A percentile compares a stretch with the other conserved stretches of the same genome.
Conservation (phyloP, 2,888 invertebrate species). For the Apeira syringaria region DNA sequence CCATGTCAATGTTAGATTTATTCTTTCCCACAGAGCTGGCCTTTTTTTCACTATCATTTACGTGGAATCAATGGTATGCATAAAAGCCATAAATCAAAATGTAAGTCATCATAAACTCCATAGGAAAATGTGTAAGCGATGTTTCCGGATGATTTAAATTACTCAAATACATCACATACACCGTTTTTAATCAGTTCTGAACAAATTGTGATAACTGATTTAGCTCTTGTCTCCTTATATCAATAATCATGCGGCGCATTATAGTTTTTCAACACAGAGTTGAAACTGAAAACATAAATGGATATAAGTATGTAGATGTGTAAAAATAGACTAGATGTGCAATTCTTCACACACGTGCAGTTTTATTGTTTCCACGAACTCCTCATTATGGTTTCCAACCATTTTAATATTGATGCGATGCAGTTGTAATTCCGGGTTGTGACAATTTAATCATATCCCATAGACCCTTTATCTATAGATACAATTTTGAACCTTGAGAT, state of each 20-base stretch:
- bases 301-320: too few species aligned
- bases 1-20: slow-evolving; percentile 68
- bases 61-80: slow-evolving; percentile 2
- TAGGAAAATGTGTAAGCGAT: too few species aligned
- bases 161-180: too few species aligned
- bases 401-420: slow-evolving; percentile 52
- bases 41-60: slow-evolving; percentile 20
- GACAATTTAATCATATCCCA: slow-evolving; percentile 30
- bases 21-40: slow-evolving; percentile 59
- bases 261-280: too few species aligned
- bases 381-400: slow-evolving; percentile 36
- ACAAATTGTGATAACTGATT: too few species aligned
- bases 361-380: slow-evolving; percentile 58
- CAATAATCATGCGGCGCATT: too few species aligned
- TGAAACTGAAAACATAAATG: too few species aligned
- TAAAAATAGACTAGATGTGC: slow-evolving; percentile 27
- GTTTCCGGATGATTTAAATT: too few species aligned
- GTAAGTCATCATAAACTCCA: too few species aligned
- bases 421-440: slow-evolving; percentile 49
- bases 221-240: too few species aligned
- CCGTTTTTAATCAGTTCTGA: too few species aligned
- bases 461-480: slow-evolving; percentile 13
- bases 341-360: slow-evolving; percentile 50
- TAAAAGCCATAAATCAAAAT: too few species aligned
- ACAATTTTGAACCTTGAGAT: slow-evolving; percentile 15